Base-by-base conservation (phyloP, 2,888 invertebrate species). In the Drosophila paucipuncta region DNA sequence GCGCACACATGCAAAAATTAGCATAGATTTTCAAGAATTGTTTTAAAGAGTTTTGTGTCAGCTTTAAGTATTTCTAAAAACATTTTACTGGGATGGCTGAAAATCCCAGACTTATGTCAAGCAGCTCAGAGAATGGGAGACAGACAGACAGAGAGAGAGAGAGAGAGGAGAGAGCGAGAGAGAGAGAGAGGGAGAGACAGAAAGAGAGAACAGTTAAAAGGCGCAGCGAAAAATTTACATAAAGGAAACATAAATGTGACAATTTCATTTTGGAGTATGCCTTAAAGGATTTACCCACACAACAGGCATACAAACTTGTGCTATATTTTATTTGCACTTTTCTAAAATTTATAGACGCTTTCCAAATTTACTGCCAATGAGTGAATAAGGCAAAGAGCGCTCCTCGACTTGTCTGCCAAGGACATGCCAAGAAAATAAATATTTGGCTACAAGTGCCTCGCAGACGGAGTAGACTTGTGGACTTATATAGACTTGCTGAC, bases 271-370 rank as follows among this genome's bases (percentile, higher is more conserved):
- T 74, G 76, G 80, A 73, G 73, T 68, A 78, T 75, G 85, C 89
- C 80, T 85, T 88, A 87, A 89, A 89, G 85, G 89, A 87, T 89
- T 87, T 83, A 69, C 58, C 71, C 63, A 16, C 25, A 54, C 47
- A 63, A 71, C 66, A 72, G 72, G 72, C 81, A 79, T 76, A 73
- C 70, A 81, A 79, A 73, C 73, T 78, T 80, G 72, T 79, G 83
- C 83, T 85, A 83, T 88, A 88, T 89, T 88, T 88, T 88, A 89
- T 88, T 89, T 88, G 83, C 82, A 82, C 88, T 88, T 79, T 82
- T 79, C 84, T 76, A 85, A 89, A 89, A 88, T 89, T 89, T 89
- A 89, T 88, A 81, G 87, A 82, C 75, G 85, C 82, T 82, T 85
- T 80, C 74, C 78, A 85, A 88, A 89, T 89, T 89, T 84, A 89